Conservation (phyloP, 2,113 vertebrate species). For the Oncorhynchus keta region DNA sequence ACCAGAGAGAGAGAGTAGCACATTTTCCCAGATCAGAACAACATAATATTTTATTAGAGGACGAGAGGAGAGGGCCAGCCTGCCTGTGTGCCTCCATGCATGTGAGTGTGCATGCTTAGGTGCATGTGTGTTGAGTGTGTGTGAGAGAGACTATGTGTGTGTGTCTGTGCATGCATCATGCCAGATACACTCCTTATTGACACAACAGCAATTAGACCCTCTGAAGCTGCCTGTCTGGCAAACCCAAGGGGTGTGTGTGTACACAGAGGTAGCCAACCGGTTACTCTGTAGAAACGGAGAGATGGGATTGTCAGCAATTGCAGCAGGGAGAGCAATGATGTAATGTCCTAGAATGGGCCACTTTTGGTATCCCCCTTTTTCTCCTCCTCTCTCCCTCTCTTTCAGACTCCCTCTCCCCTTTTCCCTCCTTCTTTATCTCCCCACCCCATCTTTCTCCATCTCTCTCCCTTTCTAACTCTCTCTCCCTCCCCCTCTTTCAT, state of each 20-base stretch:
- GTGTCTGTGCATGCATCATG: neutral
- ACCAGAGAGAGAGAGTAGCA: neutral
- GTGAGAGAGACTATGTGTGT: too few species aligned
- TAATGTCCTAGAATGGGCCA: neutral
- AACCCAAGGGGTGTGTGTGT: neutral
- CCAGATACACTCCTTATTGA: neutral
- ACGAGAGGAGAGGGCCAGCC: too few species aligned
- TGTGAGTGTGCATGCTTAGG: too few species aligned
- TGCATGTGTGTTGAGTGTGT: too few species aligned
- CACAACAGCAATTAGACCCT: constrained; percentile 2
- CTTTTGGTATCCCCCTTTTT: neutral
- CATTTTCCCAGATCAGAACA: neutral
- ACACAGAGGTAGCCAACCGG: neutral
- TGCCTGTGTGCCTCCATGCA: too few species aligned
- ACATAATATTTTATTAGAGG: too few species aligned
- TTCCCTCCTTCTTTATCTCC: too few species aligned
- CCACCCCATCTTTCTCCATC: too few species aligned
- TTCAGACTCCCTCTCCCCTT: too few species aligned
- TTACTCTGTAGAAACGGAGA: constrained; percentile 2
- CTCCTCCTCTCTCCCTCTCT: neutral
- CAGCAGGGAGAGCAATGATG: constrained; percentile 17
- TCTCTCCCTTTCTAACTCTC: too few species aligned
- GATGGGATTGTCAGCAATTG: constrained; percentile 23
- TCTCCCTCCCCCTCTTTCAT: too few species aligned
- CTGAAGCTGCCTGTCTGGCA: neutral